Evolutionary conservation across 2,888 invertebrate species (phyloP), one percentile per base, ranked within the genome.

Genomic region (Cerastis leucographa): DNA sequence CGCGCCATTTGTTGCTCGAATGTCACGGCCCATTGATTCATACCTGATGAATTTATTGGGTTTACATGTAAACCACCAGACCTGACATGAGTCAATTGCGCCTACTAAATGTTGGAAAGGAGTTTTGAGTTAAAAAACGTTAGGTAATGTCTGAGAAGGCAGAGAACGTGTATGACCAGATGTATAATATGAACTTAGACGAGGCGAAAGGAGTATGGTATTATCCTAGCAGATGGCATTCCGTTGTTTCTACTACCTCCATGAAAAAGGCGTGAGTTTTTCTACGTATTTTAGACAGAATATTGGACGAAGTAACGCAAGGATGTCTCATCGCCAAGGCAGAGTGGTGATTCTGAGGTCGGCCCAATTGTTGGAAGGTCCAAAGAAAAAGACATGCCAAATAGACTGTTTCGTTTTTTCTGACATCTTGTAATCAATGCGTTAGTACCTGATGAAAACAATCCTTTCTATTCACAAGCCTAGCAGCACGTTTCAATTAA

Each of bases 21-120:
- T 88, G 86, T 87, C 89, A 88, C 82, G 88, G 87, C 87, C 80
- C 80, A 78, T 85, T 89, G 87, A 87, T 86, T 87, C 88, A 89
- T 78, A 73, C 46, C 68, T 83, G 76, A 80, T 79, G 81, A 82
- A 67, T 76, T 64, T 61, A 61, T 5, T 9, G 19, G 35, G 61
- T 19, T 61, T 61, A 61, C 29, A 61, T 19, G 61, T 61, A 35
- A 35, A 61, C 19, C 35, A 19, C 19, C 1, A 29, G 29, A 29
- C 19, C 59, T 59, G 59, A 4, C 3, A 35, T 9, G 9, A 29
- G 29, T 29, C 19, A 19, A 35, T 61, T 61, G 35, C 29, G 61
- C 29, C 14, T 42, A 12, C 12, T 35, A n/a, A n/a, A 67, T 67
- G 35, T 35, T 19, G 12, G 29, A 46, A 25, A 12, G 25, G 42